Conservation (phyloP, 2,113 vertebrate genomes). For the Hemiscyllium ocellatum region DNA sequence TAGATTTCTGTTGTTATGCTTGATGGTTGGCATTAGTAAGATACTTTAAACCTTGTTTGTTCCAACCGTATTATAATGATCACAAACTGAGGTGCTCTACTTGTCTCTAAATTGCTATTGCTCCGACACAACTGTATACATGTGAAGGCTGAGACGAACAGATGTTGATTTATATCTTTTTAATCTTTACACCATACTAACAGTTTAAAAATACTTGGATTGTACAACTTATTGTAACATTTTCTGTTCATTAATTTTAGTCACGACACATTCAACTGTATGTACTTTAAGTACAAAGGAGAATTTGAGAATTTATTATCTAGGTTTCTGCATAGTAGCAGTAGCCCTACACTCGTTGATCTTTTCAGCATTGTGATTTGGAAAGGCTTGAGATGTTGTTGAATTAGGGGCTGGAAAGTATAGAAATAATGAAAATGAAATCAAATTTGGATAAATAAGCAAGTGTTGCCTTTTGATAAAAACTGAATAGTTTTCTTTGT, state of each 20-base stretch:
- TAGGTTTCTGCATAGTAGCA: neutral
- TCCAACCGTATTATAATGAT: neutral
- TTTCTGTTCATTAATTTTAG: neutral
- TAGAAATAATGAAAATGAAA: neutral
- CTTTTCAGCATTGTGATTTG: neutral
- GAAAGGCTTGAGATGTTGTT: neutral
- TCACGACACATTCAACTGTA: neutral
- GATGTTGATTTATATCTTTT: neutral
- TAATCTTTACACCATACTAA: neutral
- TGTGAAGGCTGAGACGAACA: neutral
- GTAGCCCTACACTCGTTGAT: neutral
- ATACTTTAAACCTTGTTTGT: neutral
- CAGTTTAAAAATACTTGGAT: neutral
- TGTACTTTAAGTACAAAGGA: neutral
- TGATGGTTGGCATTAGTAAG: neutral
- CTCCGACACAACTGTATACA: neutral
- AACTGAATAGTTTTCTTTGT: conserved; percentile 3
- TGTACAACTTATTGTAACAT: neutral
- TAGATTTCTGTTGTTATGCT: neutral
- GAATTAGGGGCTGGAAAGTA: neutral
- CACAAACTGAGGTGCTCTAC: neutral
- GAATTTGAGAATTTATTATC: neutral
- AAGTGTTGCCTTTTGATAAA: neutral
- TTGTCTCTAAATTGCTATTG: neutral
- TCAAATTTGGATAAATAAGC: neutral